Conservation (phyloP, 2,888 invertebrate species). For the Cryptocephalus primarius region DNA sequence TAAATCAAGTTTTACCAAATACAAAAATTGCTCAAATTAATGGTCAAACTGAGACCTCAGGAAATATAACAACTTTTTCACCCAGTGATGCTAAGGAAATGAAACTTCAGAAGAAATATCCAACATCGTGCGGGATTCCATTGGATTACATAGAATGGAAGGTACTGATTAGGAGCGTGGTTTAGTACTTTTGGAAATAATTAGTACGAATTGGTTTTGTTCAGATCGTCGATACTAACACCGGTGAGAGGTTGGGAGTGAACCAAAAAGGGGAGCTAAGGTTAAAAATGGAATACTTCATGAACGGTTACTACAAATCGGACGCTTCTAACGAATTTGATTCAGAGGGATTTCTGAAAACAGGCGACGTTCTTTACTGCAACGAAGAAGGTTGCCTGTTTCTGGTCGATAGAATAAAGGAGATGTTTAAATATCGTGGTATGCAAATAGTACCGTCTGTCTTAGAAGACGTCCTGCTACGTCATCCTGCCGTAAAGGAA, state of each 20-base stretch:
- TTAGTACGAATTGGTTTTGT: constrained; percentile 14
- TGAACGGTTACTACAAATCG: constrained; percentile 38
- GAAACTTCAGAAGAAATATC: too few species aligned
- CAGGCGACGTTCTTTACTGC: constrained; percentile 40
- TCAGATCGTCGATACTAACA: constrained; percentile 39
- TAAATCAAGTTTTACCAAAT: too few species aligned
- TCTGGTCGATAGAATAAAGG: constrained; percentile 38
- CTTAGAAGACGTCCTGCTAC: constrained; percentile 57
- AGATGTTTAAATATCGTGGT: constrained; percentile 39
- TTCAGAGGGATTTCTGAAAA: constrained; percentile 38
- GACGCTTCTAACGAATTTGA: constrained; percentile 34
- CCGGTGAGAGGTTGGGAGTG: constrained; percentile 36
- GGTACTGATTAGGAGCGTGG: too few species aligned
- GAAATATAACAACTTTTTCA: too few species aligned
- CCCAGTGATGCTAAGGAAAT: too few species aligned
- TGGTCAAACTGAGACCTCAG: too few species aligned
- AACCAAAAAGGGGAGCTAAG: constrained; percentile 42
- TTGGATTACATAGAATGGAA: too few species aligned
- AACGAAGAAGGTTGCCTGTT: constrained; percentile 38
- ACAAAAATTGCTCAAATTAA: too few species aligned
- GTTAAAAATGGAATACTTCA: constrained; percentile 30
- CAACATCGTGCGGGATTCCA: too few species aligned
- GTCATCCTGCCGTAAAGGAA: constrained; percentile 60
- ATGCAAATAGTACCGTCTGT: constrained; percentile 63
- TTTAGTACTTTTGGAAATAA: too few species aligned